Evolutionary conservation across 2,113 vertebrate species (phyloP), one percentile per base, ranked within the genome.

Genomic region (Oriolus oriolus): DNA sequence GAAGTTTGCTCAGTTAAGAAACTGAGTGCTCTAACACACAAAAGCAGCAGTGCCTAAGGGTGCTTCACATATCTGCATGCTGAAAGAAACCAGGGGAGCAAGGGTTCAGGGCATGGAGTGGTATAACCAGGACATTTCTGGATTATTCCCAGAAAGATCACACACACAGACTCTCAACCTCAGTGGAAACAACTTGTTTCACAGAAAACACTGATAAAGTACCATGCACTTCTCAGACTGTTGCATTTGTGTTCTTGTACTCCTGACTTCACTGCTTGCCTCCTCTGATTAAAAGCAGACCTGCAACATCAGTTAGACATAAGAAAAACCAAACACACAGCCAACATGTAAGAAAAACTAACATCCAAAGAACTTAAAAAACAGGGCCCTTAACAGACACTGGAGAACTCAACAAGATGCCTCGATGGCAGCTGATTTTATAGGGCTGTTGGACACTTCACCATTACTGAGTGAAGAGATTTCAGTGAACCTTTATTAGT

Each of bases 311-410:
- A 37, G 7, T 22, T 50, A 50, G 24, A 42, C 0, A 1, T 12
- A 49, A 45, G 35, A 56, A 64, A 53, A 92, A 60, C 31, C 53
- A n/a, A 84, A 45, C 10, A 14, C 3, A 24, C 0, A 49, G 16
- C 13, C 44, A 44, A 52, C 8, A 17, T 6, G 6, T 3, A 71
- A 47, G 13, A 81, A 76, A 80, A 75, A 28, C 22, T 20, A 70
- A 54, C 4, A 87, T 13, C 10, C 41, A 57, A 28, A 77, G 19
- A 73, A 54, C 23, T n/a, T 68, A 9, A 20, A 65, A 87, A 61
- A 21, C 0, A 0, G 4, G 10, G 9, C 27, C 26, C 41, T 53
- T 4, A 1, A 47, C 10, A 78, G 27, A 61, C 15, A 21, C 0
- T 21, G 24, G 35, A 65, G 28, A 83, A 75, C 60, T 71, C 23